Conservation (phyloP, 2,113 vertebrate genomes). For the Tenrec ecaudatus region DNA sequence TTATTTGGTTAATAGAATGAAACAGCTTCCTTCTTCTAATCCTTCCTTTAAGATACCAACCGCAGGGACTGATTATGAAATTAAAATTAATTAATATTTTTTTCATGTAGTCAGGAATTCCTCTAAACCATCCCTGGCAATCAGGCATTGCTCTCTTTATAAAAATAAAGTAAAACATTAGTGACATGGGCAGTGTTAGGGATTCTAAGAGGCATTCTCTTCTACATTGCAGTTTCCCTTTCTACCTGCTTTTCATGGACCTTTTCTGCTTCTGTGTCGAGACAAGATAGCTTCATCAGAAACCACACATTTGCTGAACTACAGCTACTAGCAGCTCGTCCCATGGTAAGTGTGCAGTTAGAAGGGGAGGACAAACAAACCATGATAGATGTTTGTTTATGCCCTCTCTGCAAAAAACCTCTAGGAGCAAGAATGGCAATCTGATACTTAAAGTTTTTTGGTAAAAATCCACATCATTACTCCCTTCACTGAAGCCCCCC, state of each 20-base stretch:
- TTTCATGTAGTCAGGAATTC: constrained; percentile 80
- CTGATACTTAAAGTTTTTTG: neutral
- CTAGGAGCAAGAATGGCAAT: neutral
- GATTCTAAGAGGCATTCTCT: constrained; percentile 56
- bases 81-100: constrained; percentile 81
- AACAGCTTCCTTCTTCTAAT: constrained; percentile 74
- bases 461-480: neutral
- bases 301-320: constrained; percentile 1
- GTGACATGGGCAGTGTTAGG: constrained; percentile 19
- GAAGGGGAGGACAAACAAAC: neutral
- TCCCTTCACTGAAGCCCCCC: neutral
- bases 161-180: neutral
- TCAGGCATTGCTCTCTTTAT: constrained; percentile 59
- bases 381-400: neutral
- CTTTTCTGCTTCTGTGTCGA: neutral
- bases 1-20: constrained; percentile 79
- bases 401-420: neutral
- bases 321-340: neutral
- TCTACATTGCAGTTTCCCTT: constrained; percentile 24
- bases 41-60: constrained; percentile 76
- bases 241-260: neutral
- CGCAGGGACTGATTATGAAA: constrained; percentile 77
- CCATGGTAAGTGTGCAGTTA: neutral
- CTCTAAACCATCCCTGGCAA: constrained; percentile 54
- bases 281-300: constrained; percentile 16